phyloP scores from a whole-genome alignment of 2,113 vertebrate species.

The Oreochromis aureus region DNA sequence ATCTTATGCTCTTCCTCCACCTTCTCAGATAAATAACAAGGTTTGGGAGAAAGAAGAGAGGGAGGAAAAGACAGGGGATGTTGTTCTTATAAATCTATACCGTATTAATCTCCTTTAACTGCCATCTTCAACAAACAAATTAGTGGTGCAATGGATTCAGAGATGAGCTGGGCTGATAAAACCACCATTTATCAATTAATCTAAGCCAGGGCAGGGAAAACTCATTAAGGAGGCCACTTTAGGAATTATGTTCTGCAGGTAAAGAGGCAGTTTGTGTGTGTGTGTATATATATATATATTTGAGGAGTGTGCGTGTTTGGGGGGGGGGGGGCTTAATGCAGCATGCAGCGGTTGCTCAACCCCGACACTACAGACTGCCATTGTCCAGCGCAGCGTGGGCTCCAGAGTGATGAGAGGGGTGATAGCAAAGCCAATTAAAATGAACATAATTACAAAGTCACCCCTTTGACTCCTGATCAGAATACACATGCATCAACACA shows the following conservation, averaged over 20 bases:
- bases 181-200: conserved; percentile 71
- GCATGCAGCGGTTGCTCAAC: conserved; percentile 3
- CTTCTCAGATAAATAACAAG: conserved; percentile 14
- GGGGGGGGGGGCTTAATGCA: background rate
- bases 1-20: background rate
- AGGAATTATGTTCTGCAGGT: conserved; percentile 62
- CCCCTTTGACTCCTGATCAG: conserved; percentile 73
- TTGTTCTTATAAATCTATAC: conserved; percentile 58
- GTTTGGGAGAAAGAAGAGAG: background rate
- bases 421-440: conserved; percentile 81
- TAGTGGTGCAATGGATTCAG: conserved; percentile 69
- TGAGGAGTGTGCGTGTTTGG: background rate
- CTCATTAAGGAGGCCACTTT: conserved; percentile 69
- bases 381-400: conserved; percentile 63
- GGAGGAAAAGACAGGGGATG: background rate
- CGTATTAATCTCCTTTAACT: conserved; percentile 72
- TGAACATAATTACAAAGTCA: conserved; percentile 82
- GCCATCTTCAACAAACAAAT: conserved; percentile 76
- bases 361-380: conserved; percentile 47
- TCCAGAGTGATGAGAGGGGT: conserved; percentile 66
- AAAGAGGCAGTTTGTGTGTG: conserved; percentile 9
- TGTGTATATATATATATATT: background rate
- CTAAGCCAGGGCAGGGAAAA: conserved; percentile 64
- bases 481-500: conserved; percentile 58
- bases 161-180: conserved; percentile 62